Evolutionary conservation across 2,797 vertebrate species (phyloP).

Genomic region (Neoniphon sammara): DNA sequence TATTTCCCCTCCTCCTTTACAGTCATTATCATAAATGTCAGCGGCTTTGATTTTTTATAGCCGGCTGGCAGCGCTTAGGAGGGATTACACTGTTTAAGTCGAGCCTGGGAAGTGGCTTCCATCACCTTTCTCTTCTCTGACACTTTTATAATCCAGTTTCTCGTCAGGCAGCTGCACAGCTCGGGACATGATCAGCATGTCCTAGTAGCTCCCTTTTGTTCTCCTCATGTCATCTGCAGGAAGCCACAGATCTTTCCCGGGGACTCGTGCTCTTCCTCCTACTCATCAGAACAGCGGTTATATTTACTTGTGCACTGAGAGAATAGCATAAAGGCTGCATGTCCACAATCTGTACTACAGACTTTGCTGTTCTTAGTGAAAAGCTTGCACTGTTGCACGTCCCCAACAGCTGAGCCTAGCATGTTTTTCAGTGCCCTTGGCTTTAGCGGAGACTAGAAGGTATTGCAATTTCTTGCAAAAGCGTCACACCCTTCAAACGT

Average conservation of each 20-base stretch:
- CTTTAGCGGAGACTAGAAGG: no score
- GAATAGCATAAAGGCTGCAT: conserved; percentile 1
- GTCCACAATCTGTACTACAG: conserved; percentile 12
- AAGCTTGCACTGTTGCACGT: no score
- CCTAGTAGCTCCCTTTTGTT: background rate
- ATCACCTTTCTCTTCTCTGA: no score
- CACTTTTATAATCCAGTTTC: conserved; percentile 1
- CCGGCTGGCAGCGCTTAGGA: conserved; percentile 12
- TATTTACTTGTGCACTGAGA: background rate
- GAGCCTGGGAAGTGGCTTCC: no score
- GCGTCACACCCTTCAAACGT: no score
- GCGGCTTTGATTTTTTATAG: conserved; percentile 32
- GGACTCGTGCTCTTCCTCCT: conserved; percentile 37
- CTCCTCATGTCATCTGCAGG: background rate
- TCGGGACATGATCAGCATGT: conserved; percentile 18
- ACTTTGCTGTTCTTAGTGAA: background rate
- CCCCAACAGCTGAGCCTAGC: background rate
- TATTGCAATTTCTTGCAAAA: no score
- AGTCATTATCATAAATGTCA: conserved; percentile 28
- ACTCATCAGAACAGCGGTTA: conserved; percentile 24
- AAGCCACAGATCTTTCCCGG: conserved; percentile 22
- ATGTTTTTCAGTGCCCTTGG: background rate
- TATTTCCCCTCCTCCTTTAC: conserved; percentile 6
- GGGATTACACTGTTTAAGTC: conserved; percentile 4
- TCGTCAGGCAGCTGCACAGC: background rate